phyloP scores from a whole-genome alignment of 2,113 vertebrate species.

The Parus major region DNA sequence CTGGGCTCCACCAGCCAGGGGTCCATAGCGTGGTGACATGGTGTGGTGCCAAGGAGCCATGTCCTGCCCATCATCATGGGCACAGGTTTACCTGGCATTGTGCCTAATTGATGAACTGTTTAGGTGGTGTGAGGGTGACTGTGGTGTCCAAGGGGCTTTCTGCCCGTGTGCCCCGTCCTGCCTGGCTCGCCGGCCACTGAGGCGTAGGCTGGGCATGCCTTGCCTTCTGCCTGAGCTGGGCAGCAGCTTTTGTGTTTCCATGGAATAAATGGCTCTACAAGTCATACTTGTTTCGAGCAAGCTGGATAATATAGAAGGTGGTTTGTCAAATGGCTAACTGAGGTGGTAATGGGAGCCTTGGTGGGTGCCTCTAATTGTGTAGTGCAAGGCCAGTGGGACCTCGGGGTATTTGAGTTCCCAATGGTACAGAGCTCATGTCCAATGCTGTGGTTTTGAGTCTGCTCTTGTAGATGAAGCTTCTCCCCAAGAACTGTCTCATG shows the following conservation, averaged over 20 bases:
- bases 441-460: neutral
- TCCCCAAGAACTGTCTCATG: neutral
- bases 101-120: rapidly evolving
- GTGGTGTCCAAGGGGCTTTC: neutral
- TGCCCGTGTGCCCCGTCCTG: rapidly evolving
- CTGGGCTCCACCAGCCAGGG: neutral
- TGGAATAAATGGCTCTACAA: neutral
- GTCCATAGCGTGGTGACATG: rapidly evolving
- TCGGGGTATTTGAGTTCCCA: neutral
- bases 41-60: neutral
- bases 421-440: neutral
- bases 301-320: neutral
- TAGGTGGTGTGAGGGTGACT: neutral
- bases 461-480: neutral
- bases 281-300: neutral
- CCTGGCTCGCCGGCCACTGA: rapidly evolving
- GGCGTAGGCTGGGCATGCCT: rapidly evolving
- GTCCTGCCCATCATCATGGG: rapidly evolving
- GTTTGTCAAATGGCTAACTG: neutral
- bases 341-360: neutral
- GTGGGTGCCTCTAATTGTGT: neutral
- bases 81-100: neutral
- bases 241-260: rapidly evolving
- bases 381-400: neutral
- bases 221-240: neutral